Base-by-base conservation (phyloP, 2,113 vertebrate genomes). In the Piaya cayana region DNA sequence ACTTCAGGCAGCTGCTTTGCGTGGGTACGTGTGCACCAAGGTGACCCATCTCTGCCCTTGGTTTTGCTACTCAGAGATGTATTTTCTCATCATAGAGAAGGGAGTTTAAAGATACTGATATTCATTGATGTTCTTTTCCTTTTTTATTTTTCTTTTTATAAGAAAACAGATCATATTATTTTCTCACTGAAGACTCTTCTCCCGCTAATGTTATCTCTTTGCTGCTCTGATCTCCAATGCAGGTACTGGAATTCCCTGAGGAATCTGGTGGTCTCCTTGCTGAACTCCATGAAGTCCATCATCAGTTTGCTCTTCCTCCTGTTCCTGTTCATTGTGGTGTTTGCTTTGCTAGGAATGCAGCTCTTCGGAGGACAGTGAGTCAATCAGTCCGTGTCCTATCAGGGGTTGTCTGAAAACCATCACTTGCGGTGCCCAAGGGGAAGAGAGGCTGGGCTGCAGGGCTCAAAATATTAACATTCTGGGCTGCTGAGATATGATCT, bases 201-300 rank as follows among this genome's bases (percentile, higher is more conserved):
- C n/a, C 43, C 11, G 1, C 62, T 95, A 17, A 42, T 1, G 1
- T 47, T 64, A 0, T n/a, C 25, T 72, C 79, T 45, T 27, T 62
- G 79, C 32, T 81, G 72, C 74, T 84, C 52, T 90, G 30, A 15
- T 60, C 67, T 92, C 43, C 27, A 1, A 5, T 0, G 0, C 95
- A 99, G 99, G 97, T 99, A 99, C 96, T 99, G 99, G 99, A 99
- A 99, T 94, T 99, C 99, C 76, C 74, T 99, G 94, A 97, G 99
- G 93, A 99, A 99, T 75, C 96, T 99, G 94, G 99, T 99, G 81
- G 99, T 99, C 4, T 99, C 99, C 42, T 95, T 99, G 96, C 98
- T 99, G 47, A 99, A 99, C 97, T 99, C 99, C 80, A 99, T 99
- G 99, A 99, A 99, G 91, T 99, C 99, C 76, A 99, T 99, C 96